These are phyloP conservation scores for Bicyclus anynana DNA, from an alignment of 1,140 invertebrate genomes.

Conservation along the genomic window DNA sequence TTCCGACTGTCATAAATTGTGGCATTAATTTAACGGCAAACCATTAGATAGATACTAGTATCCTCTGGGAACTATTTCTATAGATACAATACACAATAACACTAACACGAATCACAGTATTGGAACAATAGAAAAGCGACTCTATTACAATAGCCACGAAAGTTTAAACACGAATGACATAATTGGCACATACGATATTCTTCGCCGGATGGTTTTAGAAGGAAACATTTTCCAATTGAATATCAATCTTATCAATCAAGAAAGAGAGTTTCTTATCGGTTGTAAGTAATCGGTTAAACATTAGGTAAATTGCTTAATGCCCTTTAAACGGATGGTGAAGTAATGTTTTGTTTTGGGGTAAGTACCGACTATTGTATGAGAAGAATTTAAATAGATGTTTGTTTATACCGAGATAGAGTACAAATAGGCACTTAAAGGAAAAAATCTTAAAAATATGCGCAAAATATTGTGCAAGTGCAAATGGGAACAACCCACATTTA, in stretches of 20 bases:
- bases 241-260: constrained; percentile 37
- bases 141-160: constrained; percentile 11
- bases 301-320: constrained; percentile 69
- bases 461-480: no score
- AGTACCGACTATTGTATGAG: constrained; percentile 25
- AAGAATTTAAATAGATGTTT: constrained; percentile 29
- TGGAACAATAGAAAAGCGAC: constrained; percentile 18
- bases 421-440: no score
- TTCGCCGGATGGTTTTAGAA: neutral
- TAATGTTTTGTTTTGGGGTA: constrained; percentile 53
- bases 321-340: constrained; percentile 49
- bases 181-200: constrained; percentile 22
- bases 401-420: constrained; percentile 22
- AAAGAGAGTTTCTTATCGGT: constrained; percentile 29
- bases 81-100: constrained; percentile 34
- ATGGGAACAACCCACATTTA: no score
- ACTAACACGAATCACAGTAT: constrained; percentile 11
- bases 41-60: constrained; percentile 64
- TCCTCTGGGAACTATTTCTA: constrained; percentile 62
- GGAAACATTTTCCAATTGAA: constrained; percentile 33
- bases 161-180: constrained; percentile 19
- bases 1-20: constrained; percentile 70
- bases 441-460: no score
- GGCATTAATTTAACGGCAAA: constrained; percentile 72
- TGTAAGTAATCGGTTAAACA: constrained; percentile 25